These are phyloP conservation scores for Diaphora mendica DNA, from an alignment of 2,888 invertebrate genomes.

Conservation along the genomic window DNA sequence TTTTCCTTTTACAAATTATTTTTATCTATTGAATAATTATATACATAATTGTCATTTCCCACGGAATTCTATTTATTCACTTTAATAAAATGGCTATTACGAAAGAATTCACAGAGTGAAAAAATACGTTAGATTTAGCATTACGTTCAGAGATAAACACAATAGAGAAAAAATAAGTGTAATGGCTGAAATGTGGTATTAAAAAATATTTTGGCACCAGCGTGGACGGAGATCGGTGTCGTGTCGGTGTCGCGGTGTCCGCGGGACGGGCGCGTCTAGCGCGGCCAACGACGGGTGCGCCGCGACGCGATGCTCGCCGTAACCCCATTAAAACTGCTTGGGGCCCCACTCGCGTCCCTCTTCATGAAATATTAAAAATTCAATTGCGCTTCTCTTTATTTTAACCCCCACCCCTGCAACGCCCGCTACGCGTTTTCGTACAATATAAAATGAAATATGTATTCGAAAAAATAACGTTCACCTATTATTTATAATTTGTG, in stretches of 20 bases:
- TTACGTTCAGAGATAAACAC: background rate
- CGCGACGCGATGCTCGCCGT: slow-evolving; percentile 58
- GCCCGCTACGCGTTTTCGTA: slow-evolving; percentile 72
- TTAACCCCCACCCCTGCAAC: slow-evolving; percentile 81
- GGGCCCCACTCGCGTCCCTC: slow-evolving; percentile 76
- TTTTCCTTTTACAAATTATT: background rate
- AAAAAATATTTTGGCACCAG: background rate
- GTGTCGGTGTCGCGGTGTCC: slow-evolving; percentile 10
- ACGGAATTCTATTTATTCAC: background rate
- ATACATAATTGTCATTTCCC: background rate
- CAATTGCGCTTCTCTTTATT: slow-evolving; percentile 87
- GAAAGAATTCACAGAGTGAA: too few relatives aligned
- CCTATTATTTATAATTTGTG: slow-evolving; percentile 85
- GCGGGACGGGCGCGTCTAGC: slow-evolving; percentile 18
- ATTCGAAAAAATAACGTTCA: slow-evolving; percentile 83
- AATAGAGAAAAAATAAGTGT: background rate
- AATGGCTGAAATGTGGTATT: background rate
- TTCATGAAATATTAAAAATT: slow-evolving; percentile 87
- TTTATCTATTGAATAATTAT: background rate
- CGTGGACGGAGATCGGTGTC: background rate
- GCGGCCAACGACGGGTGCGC: slow-evolving; percentile 35
- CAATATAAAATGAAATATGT: slow-evolving; percentile 86
- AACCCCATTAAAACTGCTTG: slow-evolving; percentile 84
- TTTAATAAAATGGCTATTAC: background rate
- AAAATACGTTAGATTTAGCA: too few relatives aligned